These are phyloP conservation scores for Sternotherus odoratus DNA, from an alignment of 2,797 vertebrate species.

Conservation along the genomic window DNA sequence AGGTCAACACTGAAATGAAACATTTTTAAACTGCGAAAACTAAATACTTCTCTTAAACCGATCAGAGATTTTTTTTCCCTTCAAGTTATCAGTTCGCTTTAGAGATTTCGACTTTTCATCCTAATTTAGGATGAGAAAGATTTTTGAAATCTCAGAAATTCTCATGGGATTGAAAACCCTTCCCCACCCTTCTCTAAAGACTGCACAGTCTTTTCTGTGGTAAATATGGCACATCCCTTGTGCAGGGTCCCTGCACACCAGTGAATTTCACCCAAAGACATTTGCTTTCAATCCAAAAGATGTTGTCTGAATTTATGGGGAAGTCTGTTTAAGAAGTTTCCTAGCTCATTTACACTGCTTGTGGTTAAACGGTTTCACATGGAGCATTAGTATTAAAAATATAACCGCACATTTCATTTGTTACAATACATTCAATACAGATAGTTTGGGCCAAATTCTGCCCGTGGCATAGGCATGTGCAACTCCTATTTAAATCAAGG, in stretches of 20 bases:
- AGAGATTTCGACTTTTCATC: not conserved
- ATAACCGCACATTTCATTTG: not conserved
- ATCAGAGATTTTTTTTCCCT: not conserved
- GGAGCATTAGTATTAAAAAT: not conserved
- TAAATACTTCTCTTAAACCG: not conserved
- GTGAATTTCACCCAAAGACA: not conserved
- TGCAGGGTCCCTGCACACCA: not conserved
- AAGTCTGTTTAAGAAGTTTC: not conserved
- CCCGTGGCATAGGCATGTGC: not conserved
- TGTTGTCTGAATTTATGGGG: accelerated
- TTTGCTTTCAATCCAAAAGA: not conserved
- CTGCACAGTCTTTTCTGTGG: not conserved
- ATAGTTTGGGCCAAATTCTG: not conserved
- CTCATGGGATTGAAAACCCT: not conserved
- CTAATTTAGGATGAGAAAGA: not conserved
- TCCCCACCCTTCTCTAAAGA: not conserved
- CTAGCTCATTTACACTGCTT: not conserved
- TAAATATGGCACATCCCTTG: not conserved
- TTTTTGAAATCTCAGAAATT: not conserved
- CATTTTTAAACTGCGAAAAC: not conserved
- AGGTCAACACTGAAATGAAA: not conserved
- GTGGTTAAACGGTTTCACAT: not conserved
- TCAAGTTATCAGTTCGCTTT: not conserved
- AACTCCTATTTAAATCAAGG: not conserved
- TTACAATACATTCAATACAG: not conserved